Evolutionary conservation across 2,888 invertebrate genomes (phyloP).

Genomic region (Artemia sinica): DNA sequence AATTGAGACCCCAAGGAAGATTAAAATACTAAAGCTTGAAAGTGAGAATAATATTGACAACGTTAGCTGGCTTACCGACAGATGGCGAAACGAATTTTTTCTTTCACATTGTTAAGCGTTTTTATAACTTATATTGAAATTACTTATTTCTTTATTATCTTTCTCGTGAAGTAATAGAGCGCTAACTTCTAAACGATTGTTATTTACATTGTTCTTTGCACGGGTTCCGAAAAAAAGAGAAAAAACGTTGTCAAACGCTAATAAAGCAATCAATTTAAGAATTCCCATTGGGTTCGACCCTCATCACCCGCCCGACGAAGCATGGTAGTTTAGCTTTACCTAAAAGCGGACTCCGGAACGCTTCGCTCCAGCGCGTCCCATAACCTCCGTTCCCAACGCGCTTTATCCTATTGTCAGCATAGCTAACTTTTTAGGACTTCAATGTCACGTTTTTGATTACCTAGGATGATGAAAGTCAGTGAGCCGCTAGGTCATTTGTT

Average conservation of each 20-base stretch:
- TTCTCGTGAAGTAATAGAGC: too few relatives aligned
- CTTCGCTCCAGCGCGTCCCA: neutral
- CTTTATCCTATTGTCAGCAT: slow-evolving; percentile 3
- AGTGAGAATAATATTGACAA: too few relatives aligned
- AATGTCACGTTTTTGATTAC: slow-evolving; percentile 11
- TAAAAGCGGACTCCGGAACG: slow-evolving; percentile 7
- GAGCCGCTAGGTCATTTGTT: slow-evolving; percentile 12
- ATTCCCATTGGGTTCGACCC: slow-evolving; percentile 2
- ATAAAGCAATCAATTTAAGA: slow-evolving; percentile 12
- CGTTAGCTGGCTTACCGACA: too few relatives aligned
- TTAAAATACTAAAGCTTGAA: too few relatives aligned
- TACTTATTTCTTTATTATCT: too few relatives aligned
- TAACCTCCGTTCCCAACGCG: slow-evolving; percentile 2
- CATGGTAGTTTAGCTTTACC: slow-evolving; percentile 14
- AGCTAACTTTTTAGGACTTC: neutral
- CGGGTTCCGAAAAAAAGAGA: too few relatives aligned
- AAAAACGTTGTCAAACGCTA: neutral
- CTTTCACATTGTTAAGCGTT: too few relatives aligned
- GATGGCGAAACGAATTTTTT: too few relatives aligned
- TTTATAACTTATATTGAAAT: too few relatives aligned
- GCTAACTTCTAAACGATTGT: too few relatives aligned
- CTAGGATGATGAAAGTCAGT: slow-evolving; percentile 3
- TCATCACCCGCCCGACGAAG: slow-evolving; percentile 9
- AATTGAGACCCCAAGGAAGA: too few relatives aligned
- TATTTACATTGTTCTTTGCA: too few relatives aligned